Evolutionary conservation across 2,888 invertebrate species (phyloP), one percentile per base, ranked within the genome.

Genomic region (Hyposoter didymator): DNA sequence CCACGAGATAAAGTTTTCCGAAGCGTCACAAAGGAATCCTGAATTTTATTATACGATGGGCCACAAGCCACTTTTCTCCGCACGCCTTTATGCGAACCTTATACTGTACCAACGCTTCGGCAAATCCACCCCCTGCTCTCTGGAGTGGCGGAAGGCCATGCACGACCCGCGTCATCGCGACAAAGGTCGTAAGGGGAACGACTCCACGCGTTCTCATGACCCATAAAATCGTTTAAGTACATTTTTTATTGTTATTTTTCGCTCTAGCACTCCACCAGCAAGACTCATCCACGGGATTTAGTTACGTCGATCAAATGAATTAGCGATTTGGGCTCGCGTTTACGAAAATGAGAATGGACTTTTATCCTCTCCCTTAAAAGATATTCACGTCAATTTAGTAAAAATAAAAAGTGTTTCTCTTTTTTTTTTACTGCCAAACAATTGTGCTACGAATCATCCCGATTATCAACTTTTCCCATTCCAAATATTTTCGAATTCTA

Each of bases 21-120:
- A 85, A 70, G 82, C 82, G 75, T 85, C 82, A 85, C 85, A 85
- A 85, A 85, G 85, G 82, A 78, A 75, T 43, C 70, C 49, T 78
- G 82, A 85, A 85, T 85, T 78, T 82, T 79, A 82, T 85, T 85
- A 82, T 74, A 69, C 35, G 45, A 5, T 47, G 69, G 39, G 62
- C 70, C 82, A 69, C 82, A 64, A 73, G 85, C 85, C 82, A 85
- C 85, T 85, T 85, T 82, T 85, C 85, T 64, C 64, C 64, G 45
- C 70, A 62, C 52, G 78, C 81, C 78, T 81, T 82, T 82, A 84
- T 78, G 72, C 72, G 67, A 82, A 49, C 67, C 73, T 59, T 73
- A 10, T 39, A 39, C 2, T 8, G 45, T 43, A 35, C 35, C 22
- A 17, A 17, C n/a, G 59, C 19, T 0, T n/a, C 47, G 35, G 69